phyloP scores from a whole-genome alignment of 2,113 vertebrate species.

The Rattus rattus region DNA sequence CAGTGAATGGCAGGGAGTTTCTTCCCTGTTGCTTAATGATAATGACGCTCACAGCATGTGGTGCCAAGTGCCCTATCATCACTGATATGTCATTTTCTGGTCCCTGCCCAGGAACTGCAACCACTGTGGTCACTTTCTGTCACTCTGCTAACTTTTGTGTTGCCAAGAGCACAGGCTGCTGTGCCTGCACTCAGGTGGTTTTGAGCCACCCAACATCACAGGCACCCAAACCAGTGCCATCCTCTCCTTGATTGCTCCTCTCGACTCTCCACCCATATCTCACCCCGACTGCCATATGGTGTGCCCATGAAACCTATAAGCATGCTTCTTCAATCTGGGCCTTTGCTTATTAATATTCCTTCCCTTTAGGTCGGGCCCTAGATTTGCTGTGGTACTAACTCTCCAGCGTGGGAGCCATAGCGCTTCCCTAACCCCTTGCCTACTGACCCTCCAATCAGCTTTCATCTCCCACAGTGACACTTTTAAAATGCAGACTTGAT shows the following conservation, averaged over 20 bases:
- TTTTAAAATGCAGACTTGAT: background rate
- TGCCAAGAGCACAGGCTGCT: constrained; percentile 96
- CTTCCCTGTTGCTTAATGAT: background rate
- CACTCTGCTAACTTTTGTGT: constrained; percentile 98
- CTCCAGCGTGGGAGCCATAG: background rate
- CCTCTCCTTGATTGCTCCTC: background rate
- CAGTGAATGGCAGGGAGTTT: background rate
- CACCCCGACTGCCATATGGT: background rate
- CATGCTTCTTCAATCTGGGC: background rate
- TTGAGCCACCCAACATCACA: constrained; percentile 95
- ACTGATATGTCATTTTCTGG: constrained; percentile 85
- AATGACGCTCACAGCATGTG: background rate
- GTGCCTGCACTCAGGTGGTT: constrained; percentile 91
- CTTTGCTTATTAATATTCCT: background rate
- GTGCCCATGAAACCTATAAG: background rate
- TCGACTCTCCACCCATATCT: background rate
- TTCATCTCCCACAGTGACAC: background rate
- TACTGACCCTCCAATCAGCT: background rate
- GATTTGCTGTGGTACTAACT: background rate
- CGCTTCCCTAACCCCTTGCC: background rate
- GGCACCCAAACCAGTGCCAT: background rate
- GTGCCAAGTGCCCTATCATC: background rate
- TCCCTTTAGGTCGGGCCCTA: background rate
- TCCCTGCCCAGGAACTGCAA: constrained; percentile 96
- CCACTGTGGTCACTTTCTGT: constrained; percentile 96